Evolutionary conservation across 2,888 invertebrate species (phyloP).

Genomic region (Plebejus argus): DNA sequence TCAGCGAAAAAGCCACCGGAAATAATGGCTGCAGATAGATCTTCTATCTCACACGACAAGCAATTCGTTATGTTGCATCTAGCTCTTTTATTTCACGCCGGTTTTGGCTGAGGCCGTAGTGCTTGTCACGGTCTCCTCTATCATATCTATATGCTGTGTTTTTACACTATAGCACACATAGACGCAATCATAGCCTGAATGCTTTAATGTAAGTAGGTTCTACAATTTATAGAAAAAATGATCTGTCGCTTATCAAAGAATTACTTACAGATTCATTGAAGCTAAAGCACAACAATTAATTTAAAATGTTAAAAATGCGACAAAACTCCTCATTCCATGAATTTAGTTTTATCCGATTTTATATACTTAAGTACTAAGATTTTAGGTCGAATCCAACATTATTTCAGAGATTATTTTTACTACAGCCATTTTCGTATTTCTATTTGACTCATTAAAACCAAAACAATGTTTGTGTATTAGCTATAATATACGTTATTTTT

Average conservation of each 20-base stretch:
- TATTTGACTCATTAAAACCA: background rate
- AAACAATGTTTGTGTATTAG: background rate
- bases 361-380: too few relatives aligned
- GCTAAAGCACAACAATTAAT: background rate
- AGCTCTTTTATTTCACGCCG: background rate
- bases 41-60: background rate
- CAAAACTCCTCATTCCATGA: too few relatives aligned
- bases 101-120: background rate
- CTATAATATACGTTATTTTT: background rate
- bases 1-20: background rate
- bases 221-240: background rate
- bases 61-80: background rate
- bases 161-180: background rate
- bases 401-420: too few relatives aligned
- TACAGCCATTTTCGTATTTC: background rate
- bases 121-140: background rate
- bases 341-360: too few relatives aligned
- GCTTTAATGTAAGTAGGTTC: background rate
- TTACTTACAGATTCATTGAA: background rate
- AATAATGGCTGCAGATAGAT: background rate
- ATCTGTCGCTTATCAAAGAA: background rate
- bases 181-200: background rate
- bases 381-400: too few relatives aligned
- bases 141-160: background rate
- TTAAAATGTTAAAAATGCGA: background rate